Base-by-base conservation (phyloP, 2,113 vertebrate genomes). In the Poicephalus meyeri region DNA sequence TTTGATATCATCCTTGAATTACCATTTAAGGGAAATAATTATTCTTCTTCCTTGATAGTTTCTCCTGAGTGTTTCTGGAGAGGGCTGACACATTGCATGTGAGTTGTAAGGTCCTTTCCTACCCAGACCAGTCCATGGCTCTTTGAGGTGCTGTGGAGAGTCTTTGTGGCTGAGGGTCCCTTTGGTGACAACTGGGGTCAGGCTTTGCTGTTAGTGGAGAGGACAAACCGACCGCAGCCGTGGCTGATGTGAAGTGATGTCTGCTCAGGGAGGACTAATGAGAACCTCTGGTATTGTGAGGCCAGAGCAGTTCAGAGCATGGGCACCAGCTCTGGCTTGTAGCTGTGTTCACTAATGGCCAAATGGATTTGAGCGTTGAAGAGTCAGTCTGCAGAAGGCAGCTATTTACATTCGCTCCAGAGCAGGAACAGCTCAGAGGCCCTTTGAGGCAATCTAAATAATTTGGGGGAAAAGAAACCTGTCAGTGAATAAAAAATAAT, bases 191-290 rank as follows among this genome's bases (percentile, higher is more conserved):
- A 0, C 44, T 6, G 23, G 37, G 6, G 11, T 39, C 47, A 10
- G 47, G 74, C 53, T 73, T 56, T 72, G 52, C n/a, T 24, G n/a
- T 24, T 28, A 21, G 29, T 5, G 28, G 50, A 31, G 71, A 46
- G 63, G 16, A 0, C 2, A 52, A 39, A 41, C 9, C 1, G 1
- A 47, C 10, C 0, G 1, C 2, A 8, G 72, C 37, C 7, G 1
- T 2, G 39, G 39, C 61, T 20, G 42, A 24, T 50, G 65, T 6
- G 15, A 21, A 66, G 60, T 26, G 12, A 25, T 0, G 0, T 63
- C 66, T 1, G 13, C 56, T 53, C 14, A 7, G 74, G 4, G 53
- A 31, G 56, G 24, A 42, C 50, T 33, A 2, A 31, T 0, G 15
- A 25, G 86, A 6, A 41, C 7, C 15, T 26, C 18, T 11, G 49